These are phyloP conservation scores for Eurytemora carolleeae DNA, from an alignment of 1,140 invertebrate genomes.

Conservation along the genomic window DNA sequence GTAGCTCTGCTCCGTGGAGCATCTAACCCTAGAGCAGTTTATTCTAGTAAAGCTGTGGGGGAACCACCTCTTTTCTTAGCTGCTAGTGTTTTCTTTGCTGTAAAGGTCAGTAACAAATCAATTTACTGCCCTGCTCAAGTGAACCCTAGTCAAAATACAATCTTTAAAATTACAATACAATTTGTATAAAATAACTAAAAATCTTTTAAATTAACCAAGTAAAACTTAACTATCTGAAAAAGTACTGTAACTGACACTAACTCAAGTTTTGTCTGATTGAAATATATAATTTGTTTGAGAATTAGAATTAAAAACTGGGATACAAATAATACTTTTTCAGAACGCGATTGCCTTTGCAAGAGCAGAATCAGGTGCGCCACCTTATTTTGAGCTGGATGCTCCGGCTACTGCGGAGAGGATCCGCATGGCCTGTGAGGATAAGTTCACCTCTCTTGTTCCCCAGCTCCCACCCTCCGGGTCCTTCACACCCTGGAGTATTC, in stretches of 20 bases:
- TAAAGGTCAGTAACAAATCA: no score
- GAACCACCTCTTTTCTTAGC: constrained; percentile 83
- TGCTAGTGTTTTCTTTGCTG: constrained; percentile 64
- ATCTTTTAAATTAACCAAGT: no score
- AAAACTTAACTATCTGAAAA: no score
- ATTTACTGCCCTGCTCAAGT: no score
- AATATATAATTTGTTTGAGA: no score
- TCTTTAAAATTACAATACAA: no score
- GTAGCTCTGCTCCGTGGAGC: constrained; percentile 70
- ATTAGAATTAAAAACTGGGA: no score
- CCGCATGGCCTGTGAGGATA: constrained; percentile 67
- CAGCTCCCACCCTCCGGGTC: not conserved
- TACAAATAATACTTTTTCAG: no score
- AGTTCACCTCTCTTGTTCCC: constrained; percentile 36
- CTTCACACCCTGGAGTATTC: not conserved
- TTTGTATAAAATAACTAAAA: no score
- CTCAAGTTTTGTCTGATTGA: no score
- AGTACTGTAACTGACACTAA: no score
- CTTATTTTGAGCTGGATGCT: constrained; percentile 49
- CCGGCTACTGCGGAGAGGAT: constrained; percentile 74
- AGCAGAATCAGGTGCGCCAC: constrained; percentile 37
- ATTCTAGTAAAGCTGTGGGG: constrained; percentile 87
- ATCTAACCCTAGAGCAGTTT: constrained; percentile 69
- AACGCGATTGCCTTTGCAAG: constrained; percentile 64
- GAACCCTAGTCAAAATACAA: no score